phyloP scores from a whole-genome alignment of 2,113 vertebrate genomes.

The Corythornis madagascariensis region DNA sequence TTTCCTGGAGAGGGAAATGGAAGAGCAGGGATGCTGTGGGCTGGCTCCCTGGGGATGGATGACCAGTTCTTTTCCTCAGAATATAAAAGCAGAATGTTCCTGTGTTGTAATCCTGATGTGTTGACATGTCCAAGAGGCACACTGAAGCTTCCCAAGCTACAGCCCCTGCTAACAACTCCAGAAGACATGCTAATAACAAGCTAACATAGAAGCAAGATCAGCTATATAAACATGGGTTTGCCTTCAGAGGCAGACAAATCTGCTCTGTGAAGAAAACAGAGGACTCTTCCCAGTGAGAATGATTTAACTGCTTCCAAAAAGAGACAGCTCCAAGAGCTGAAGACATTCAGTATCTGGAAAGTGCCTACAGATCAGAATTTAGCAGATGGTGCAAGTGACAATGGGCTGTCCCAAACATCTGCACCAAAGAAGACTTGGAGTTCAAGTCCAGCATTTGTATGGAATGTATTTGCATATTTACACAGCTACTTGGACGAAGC shows the following conservation, averaged over 20 bases:
- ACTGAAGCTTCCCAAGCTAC: background rate
- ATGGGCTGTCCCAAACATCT: background rate
- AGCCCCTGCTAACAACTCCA: background rate
- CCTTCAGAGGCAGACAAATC: background rate
- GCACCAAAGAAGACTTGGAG: background rate
- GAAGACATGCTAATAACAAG: background rate
- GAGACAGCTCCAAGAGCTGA: background rate
- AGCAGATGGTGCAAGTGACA: background rate
- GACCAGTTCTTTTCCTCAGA: background rate
- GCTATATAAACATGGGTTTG: background rate
- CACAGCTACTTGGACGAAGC: background rate
- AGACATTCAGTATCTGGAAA: background rate
- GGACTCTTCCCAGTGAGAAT: background rate
- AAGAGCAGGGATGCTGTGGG: background rate
- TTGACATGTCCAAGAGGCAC: background rate
- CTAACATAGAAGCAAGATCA: background rate
- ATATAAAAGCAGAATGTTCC: background rate
- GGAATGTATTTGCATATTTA: background rate
- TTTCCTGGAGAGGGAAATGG: background rate
- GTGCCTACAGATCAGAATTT: background rate
- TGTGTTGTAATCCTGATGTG: background rate
- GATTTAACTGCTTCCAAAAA: background rate
- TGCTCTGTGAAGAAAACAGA: background rate
- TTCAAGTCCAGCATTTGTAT: background rate
- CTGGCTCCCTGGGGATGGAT: background rate